phyloP scores from a whole-genome alignment of 2,113 vertebrate genomes.

The Cyanoderma ruficeps region DNA sequence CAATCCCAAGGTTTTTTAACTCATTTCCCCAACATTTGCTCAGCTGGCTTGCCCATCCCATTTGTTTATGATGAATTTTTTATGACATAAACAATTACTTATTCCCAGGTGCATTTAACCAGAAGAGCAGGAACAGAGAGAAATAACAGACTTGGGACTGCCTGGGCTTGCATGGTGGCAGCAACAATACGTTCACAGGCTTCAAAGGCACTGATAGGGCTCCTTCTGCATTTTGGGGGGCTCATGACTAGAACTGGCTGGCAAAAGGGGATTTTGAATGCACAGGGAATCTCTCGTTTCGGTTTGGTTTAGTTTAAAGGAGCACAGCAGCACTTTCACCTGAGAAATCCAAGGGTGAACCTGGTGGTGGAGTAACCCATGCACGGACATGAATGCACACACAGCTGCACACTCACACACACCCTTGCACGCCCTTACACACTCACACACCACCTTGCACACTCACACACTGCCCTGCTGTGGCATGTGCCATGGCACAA shows the following conservation, averaged over 20 bases:
- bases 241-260: background rate
- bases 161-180: conserved; percentile 59
- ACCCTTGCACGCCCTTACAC: background rate
- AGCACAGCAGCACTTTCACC: background rate
- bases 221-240: background rate
- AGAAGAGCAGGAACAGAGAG: conserved; percentile 65
- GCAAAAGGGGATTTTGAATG: background rate
- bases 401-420: background rate
- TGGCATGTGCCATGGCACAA: background rate
- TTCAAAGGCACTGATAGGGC: conserved; percentile 53
- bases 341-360: background rate
- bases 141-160: conserved; percentile 51
- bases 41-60: conserved; percentile 25
- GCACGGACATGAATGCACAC: rapidly evolving
- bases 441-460: background rate
- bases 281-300: background rate
- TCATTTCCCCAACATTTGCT: conserved; percentile 42
- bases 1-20: conserved; percentile 30
- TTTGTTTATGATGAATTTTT: conserved; percentile 60
- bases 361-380: background rate
- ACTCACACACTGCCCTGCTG: background rate
- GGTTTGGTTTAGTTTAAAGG: background rate
- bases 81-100: conserved; percentile 58
- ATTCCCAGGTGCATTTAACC: conserved; percentile 68
- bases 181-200: background rate